phyloP scores from a whole-genome alignment of 2,888 invertebrate genomes.

The Andricus curvator region DNA sequence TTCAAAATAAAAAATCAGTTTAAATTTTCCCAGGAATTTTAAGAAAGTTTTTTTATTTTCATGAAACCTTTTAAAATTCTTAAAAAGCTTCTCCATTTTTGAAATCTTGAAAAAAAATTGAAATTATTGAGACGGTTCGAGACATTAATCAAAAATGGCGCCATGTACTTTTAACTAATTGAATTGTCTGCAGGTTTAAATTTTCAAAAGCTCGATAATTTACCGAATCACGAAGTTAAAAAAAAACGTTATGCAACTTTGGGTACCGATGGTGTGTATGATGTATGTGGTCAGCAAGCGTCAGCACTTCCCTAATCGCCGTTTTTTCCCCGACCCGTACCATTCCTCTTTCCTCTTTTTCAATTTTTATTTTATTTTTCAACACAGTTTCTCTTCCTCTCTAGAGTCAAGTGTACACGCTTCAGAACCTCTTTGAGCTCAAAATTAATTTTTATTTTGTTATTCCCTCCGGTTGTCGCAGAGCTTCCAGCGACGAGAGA shows the following conservation, averaged over 20 bases:
- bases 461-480: background rate
- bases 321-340: conserved; percentile 69
- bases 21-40: too few species aligned
- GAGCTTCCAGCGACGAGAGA: background rate
- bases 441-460: background rate
- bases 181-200: too few species aligned
- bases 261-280: background rate
- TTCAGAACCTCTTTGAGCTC: background rate
- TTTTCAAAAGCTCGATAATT: background rate
- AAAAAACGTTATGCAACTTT: background rate
- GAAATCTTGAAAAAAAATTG: too few species aligned
- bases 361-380: background rate
- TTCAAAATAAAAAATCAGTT: too few species aligned
- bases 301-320: conserved; percentile 73
- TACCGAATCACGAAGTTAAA: background rate
- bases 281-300: conserved; percentile 62
- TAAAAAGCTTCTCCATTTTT: too few species aligned
- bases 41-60: too few species aligned
- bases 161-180: too few species aligned
- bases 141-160: too few species aligned
- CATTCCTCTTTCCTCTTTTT: conserved; percentile 59
- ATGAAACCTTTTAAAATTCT: too few species aligned
- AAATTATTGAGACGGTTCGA: too few species aligned
- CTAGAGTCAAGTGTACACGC: background rate
- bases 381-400: background rate